Evolutionary conservation across 1,140 invertebrate genomes (phyloP).

Genomic region (Trypoxylus dichotomus): DNA sequence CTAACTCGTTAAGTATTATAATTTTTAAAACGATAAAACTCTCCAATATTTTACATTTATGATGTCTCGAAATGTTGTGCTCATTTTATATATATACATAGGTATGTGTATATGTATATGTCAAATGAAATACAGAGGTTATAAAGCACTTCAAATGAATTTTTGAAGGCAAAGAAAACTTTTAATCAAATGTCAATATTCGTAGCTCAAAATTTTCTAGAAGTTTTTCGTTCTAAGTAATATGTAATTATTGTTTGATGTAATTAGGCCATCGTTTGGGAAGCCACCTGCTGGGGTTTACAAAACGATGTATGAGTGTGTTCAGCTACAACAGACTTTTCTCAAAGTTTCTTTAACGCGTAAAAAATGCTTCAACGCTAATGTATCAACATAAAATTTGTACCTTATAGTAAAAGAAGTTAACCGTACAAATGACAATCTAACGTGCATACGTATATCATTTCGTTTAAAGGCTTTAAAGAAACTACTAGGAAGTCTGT

Average conservation of each 20-base stretch:
- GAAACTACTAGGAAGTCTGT: slow-evolving; percentile 11
- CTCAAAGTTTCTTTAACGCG: slow-evolving; percentile 22
- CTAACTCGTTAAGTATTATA: slow-evolving; percentile 23
- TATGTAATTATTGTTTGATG: slow-evolving; percentile 29
- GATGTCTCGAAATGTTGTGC: slow-evolving; percentile 44
- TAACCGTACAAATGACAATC: slow-evolving; percentile 21
- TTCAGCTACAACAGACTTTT: slow-evolving; percentile 38
- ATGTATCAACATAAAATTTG: background rate
- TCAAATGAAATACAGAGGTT: slow-evolving; percentile 20
- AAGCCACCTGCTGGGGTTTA: background rate
- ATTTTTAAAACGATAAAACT: slow-evolving; percentile 28
- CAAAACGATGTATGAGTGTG: slow-evolving; percentile 33
- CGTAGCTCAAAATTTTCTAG: slow-evolving; percentile 51
- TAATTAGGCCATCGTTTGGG: slow-evolving; percentile 10
- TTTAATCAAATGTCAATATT: slow-evolving; percentile 52
- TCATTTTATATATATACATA: slow-evolving; percentile 48
- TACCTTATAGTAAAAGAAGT: background rate
- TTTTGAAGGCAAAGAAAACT: slow-evolving; percentile 36
- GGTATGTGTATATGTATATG: slow-evolving; percentile 27
- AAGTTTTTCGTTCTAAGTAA: slow-evolving; percentile 41
- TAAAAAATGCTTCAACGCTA: background rate
- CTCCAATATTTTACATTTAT: slow-evolving; percentile 28
- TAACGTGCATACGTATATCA: slow-evolving; percentile 26
- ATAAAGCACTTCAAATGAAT: slow-evolving; percentile 37
- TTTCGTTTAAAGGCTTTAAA: background rate